Evolutionary conservation across 2,113 vertebrate genomes (phyloP).

Genomic region (Aptenodytes patagonicus): DNA sequence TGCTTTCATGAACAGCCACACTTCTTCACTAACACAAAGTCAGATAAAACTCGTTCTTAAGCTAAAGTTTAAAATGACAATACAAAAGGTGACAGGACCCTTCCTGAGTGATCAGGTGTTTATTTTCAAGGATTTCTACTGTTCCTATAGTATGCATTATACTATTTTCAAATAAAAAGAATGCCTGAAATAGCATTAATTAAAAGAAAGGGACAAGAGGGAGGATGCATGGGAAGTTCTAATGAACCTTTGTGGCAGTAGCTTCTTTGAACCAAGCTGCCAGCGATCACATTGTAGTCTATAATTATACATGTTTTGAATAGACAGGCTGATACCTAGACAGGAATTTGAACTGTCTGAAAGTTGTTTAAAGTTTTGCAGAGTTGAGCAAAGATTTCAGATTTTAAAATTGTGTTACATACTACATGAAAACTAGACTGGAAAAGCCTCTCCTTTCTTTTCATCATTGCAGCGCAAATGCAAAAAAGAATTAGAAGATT

Average conservation of each 20-base stretch:
- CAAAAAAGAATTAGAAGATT: not conserved
- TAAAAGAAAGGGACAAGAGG: not conserved
- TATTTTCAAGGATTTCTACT: not conserved
- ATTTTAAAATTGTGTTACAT: not conserved
- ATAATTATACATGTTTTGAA: not conserved
- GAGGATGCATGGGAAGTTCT: not conserved
- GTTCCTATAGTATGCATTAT: accelerated
- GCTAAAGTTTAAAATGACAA: not conserved
- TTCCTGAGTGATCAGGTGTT: not conserved
- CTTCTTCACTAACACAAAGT: not conserved
- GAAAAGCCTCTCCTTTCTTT: not conserved
- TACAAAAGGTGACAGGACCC: not conserved
- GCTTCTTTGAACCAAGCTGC: not conserved
- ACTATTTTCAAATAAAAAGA: not conserved
- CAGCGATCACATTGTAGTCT: not conserved
- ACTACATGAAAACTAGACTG: not conserved
- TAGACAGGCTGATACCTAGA: not conserved
- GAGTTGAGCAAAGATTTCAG: not conserved
- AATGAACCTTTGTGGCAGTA: not conserved
- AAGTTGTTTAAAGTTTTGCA: not conserved
- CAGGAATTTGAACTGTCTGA: not conserved
- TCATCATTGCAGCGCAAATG: not conserved
- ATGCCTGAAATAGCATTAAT: not conserved
- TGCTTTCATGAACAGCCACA: not conserved
- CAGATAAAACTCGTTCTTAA: not conserved